A percentile compares a stretch with the other conserved stretches of the same genome.
Conservation (phyloP, 2,113 vertebrate species). For the Mus spicilegus region DNA sequence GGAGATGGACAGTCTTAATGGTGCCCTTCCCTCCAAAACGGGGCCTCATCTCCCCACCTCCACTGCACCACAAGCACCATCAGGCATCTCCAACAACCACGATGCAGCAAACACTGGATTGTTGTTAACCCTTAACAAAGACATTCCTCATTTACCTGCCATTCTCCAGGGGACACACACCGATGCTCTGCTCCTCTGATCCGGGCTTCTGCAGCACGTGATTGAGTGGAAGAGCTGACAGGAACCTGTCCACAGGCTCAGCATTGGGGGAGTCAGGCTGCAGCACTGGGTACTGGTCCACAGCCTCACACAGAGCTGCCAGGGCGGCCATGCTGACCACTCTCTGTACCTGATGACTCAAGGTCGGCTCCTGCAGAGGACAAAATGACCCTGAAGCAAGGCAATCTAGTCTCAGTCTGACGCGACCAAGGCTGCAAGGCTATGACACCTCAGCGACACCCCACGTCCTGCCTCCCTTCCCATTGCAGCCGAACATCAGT, state of each 20-base stretch:
- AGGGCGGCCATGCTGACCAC: conserved; percentile 90
- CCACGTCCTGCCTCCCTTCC: too few species aligned
- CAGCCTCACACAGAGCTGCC: conserved; percentile 87
- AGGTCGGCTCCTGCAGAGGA: conserved; percentile 85
- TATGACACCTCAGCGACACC: accelerated
- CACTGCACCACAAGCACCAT: accelerated
- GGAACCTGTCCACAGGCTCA: conserved; percentile 82
- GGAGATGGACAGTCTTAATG: not conserved
- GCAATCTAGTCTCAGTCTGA: not conserved
- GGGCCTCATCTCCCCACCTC: not conserved
- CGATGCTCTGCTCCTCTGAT: conserved; percentile 83
- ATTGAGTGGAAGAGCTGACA: conserved; percentile 84
- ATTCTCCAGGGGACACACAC: not conserved
- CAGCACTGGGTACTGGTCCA: conserved; percentile 70
- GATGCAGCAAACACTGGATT: not conserved
- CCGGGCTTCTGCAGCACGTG: conserved; percentile 89
- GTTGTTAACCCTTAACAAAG: not conserved
- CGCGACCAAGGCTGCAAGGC: too few species aligned
- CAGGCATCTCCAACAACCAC: too few species aligned
- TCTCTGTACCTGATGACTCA: conserved; percentile 89
- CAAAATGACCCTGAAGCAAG: not conserved
- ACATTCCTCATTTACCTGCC: accelerated
- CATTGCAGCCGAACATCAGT: not conserved
- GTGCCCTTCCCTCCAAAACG: not conserved
- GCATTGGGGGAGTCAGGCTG: conserved; percentile 81